These are phyloP conservation scores for Hypocryptadius cinnamomeus DNA, from an alignment of 2,113 vertebrate genomes.

Conservation along the genomic window DNA sequence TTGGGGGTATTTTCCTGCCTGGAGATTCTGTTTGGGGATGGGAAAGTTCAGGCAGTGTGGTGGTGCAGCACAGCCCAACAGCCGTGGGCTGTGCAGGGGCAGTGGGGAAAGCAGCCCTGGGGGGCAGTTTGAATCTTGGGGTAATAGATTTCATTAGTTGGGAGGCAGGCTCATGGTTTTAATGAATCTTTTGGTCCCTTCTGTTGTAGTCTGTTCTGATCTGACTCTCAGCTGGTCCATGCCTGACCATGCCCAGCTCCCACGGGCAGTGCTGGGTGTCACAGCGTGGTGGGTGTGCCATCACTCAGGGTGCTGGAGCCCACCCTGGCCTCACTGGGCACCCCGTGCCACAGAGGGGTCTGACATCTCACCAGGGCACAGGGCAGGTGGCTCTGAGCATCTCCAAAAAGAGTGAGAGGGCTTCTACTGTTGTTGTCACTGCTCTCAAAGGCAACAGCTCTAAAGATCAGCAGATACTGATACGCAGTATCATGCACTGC, in stretches of 20 bases:
- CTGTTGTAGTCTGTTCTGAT: background rate
- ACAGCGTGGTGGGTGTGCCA: accelerated
- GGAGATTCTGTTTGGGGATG: background rate
- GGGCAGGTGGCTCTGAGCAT: background rate
- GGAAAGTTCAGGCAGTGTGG: background rate
- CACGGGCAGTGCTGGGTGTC: accelerated
- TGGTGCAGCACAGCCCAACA: background rate
- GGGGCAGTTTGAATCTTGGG: background rate
- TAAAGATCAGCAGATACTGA: background rate
- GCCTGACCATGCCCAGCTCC: background rate
- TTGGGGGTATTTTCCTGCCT: background rate
- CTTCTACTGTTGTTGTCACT: background rate
- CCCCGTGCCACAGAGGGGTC: accelerated
- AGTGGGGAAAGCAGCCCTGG: background rate
- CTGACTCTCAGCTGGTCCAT: background rate
- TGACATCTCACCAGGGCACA: accelerated
- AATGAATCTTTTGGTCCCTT: background rate
- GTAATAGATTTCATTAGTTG: background rate
- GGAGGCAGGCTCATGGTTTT: background rate
- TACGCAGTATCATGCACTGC: background rate
- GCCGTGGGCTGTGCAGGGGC: background rate
- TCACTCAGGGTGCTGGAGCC: accelerated
- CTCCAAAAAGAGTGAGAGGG: background rate
- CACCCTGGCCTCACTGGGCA: background rate
- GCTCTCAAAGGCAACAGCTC: background rate